Evolutionary conservation across 2,888 invertebrate genomes (phyloP), one percentile per base, ranked within the genome.

Genomic region (Phrixothrix hirtus): DNA sequence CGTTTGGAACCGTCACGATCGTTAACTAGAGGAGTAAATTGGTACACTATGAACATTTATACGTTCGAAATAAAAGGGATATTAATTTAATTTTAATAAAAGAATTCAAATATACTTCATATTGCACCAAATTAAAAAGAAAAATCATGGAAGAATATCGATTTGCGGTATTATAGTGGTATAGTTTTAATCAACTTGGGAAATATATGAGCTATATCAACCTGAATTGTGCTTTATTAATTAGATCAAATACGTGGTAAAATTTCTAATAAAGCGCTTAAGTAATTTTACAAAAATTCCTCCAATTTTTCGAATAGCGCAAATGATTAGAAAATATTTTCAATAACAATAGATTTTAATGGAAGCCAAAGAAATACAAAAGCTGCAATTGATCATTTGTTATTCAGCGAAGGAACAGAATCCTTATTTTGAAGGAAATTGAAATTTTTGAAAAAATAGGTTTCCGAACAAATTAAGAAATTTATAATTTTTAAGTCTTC

Each of bases 211-310:
- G 21, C 21, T 25, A 4, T 32, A 32, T 34, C 31, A 43, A 43
- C 42, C 42, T 43, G 42, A 41, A 34, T 34, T 43, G 34, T 25
- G 30, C 42, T 12, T 16, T 43, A 43, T 43, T 43, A 43, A 43
- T 43, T 43, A 43, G 31, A 32, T 13, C 31, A 13, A 43, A 12
- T 32, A 43, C 42, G 42, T 34, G 42, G 42, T 10, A 43, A 32
- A 43, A 43, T 43, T 34, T 10, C 13, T 11, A 34, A 41, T 41
- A 30, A 30, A 21, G 7, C 21, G 3, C 21, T 3, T 7, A 3
- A 21, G 7, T 3, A 21, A 21, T 21, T 21, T 21, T 21, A 21
- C 7, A 7, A 21, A 21, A 21, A 21, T 21, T 21, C 21, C 7
- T 21, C 7, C 7, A 21, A 21, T 5, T 21, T 7, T 3, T 5